These are phyloP conservation scores for Leucophora obtusa DNA, from an alignment of 2,888 invertebrate species.

Conservation along the genomic window DNA sequence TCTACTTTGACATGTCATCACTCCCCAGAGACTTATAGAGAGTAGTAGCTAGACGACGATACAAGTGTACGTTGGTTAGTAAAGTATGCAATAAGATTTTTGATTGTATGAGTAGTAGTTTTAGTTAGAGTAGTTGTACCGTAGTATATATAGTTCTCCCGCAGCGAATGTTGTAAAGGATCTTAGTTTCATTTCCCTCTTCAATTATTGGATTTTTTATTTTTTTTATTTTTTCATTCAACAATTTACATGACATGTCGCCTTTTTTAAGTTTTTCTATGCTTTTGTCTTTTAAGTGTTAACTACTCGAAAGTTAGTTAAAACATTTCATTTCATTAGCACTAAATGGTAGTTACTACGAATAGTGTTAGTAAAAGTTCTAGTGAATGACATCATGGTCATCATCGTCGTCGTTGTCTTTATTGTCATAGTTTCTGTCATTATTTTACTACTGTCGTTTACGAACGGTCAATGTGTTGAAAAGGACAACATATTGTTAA, in stretches of 20 bases:
- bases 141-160: slow-evolving; percentile 27
- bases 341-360: slow-evolving; percentile 5
- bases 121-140: background rate
- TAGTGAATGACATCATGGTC: background rate
- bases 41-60: background rate
- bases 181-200: slow-evolving; percentile 57
- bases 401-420: background rate
- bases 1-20: slow-evolving; percentile 55
- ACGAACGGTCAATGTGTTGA: slow-evolving; percentile 36
- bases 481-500: slow-evolving; percentile 50
- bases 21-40: slow-evolving; percentile 21
- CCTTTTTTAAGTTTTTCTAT: slow-evolving; percentile 10
- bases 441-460: background rate
- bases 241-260: slow-evolving; percentile 58
- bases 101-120: slow-evolving; percentile 9
- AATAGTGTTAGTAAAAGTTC: background rate
- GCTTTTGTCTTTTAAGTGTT: slow-evolving; percentile 37
- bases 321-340: slow-evolving; percentile 44
- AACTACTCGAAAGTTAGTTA: slow-evolving; percentile 40
- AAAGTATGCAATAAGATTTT: slow-evolving; percentile 32
- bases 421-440: background rate
- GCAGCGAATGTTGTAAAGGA: slow-evolving; percentile 41
- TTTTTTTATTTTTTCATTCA: slow-evolving; percentile 20
- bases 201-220: slow-evolving; percentile 56
- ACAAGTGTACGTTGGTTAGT: slow-evolving; percentile 9